phyloP scores from a whole-genome alignment of 2,113 vertebrate genomes.

The Alethe diademata region DNA sequence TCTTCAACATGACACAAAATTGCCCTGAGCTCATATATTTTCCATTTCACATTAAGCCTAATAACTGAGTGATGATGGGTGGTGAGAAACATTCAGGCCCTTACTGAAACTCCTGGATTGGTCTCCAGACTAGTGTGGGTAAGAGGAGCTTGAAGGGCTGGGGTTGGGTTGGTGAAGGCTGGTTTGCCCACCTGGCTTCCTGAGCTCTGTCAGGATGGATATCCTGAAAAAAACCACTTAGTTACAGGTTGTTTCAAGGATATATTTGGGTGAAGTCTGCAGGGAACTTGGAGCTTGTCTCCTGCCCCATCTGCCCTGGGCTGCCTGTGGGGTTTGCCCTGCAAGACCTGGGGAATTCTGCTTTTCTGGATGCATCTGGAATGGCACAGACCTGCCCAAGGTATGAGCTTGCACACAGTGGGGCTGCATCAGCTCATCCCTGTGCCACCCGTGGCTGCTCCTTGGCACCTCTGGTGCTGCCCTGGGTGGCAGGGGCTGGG shows the following conservation, averaged over 20 bases:
- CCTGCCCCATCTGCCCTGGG: background rate
- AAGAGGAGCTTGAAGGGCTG: background rate
- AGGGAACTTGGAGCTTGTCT: background rate
- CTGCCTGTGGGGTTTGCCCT: background rate
- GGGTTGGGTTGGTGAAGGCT: background rate
- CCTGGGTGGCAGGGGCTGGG: background rate
- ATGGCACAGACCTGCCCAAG: background rate
- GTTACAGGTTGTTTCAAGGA: background rate
- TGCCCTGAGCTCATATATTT: background rate
- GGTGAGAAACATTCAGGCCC: background rate
- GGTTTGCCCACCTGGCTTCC: background rate
- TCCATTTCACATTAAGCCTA: background rate
- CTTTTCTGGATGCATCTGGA: background rate
- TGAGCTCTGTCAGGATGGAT: background rate
- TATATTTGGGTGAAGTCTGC: background rate
- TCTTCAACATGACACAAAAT: background rate
- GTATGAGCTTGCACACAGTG: fast-evolving
- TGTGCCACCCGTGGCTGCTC: background rate
- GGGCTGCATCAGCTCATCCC: background rate
- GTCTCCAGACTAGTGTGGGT: background rate
- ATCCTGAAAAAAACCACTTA: background rate
- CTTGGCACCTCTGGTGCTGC: fast-evolving
- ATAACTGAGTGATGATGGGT: background rate
- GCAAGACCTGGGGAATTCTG: background rate
- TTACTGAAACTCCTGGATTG: background rate